Conservation (phyloP, 2,888 invertebrate species). For the Hanleya hanleyi region DNA sequence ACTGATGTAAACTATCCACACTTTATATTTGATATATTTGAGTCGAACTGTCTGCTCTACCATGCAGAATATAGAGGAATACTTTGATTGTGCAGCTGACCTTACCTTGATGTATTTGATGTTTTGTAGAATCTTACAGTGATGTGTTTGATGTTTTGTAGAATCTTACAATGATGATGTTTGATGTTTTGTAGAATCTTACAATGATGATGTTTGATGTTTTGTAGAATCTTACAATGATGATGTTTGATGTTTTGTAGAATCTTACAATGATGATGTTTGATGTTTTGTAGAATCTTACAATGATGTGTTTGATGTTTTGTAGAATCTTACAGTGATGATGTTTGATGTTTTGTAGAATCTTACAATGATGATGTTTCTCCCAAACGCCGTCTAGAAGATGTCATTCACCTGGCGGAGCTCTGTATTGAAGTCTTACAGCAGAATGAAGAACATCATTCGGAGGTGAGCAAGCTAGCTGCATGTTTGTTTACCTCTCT, state of each 20-base stretch:
- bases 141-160: too few relatives aligned
- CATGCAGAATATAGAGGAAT: too few relatives aligned
- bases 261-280: background rate
- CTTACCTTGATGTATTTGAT: too few relatives aligned
- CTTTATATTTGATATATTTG: too few relatives aligned
- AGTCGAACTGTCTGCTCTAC: too few relatives aligned
- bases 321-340: background rate
- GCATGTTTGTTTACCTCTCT: too few relatives aligned
- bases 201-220: background rate
- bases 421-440: slow-evolving; percentile 98
- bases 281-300: slow-evolving; percentile 41
- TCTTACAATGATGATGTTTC: slow-evolving; percentile 65
- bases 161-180: too few relatives aligned
- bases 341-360: slow-evolving; percentile 33
- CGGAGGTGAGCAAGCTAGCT: too few relatives aligned
- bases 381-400: slow-evolving; percentile 81
- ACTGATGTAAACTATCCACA: too few relatives aligned
- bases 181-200: too few relatives aligned
- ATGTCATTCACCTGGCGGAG: slow-evolving; percentile 96
- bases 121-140: too few relatives aligned
- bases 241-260: background rate
- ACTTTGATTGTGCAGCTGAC: too few relatives aligned
- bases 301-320: slow-evolving; percentile 44
- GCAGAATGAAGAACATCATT: slow-evolving; percentile 99
- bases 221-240: background rate